Base-by-base conservation (phyloP, 1,140 invertebrate genomes). In the Phymastichus coffea region DNA sequence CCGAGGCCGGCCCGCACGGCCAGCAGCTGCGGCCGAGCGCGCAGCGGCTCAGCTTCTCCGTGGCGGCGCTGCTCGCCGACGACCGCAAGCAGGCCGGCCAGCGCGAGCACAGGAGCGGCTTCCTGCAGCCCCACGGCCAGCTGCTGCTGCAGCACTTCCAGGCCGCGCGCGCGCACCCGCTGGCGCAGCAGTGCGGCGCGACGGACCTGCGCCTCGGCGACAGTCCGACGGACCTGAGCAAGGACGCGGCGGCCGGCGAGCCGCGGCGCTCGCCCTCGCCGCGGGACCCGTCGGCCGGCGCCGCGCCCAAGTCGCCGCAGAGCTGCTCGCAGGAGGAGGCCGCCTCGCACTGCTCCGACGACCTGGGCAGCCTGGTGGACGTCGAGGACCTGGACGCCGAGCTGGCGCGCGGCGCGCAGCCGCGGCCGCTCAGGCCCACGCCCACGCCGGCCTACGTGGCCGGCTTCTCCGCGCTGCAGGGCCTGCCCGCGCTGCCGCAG, bases 41-140 rank as follows among this genome's bases (percentile, higher is more conserved):
- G 47, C 77, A 78, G 14, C 67, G 70, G 37, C 67, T 83, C 28
- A 82, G 80, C 53, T 83, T 83, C 66, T 80, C 78, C 46, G 81
- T 82, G n/a, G 81, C 78, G 0, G 75, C 80, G 0, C 68, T 83
- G 3, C 47, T 82, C 2, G 79, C 78, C 1, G 76, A 82, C 62
- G 80, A 76, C 6, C 74, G 60, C 25, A 73, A 68, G 30, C 28
- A 10, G 40, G 63, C 17, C 28, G 61, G n/a, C 49, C 55, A 20
- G 30, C 15, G 17, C 26, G 1, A 26, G 46, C 6, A 23, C 40
- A n/a, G n/a, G n/a, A n/a, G n/a, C n/a, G n/a, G n/a, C n/a, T n/a
- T n/a, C n/a, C n/a, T n/a, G n/a, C n/a, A n/a, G n/a, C 19, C 46
- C 37, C 2, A 48, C 23, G 4, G 26, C 60, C 14, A 49, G 46